These are phyloP conservation scores for Chrysemys picta DNA, from an alignment of 2,113 vertebrate species.

Conservation along the genomic window DNA sequence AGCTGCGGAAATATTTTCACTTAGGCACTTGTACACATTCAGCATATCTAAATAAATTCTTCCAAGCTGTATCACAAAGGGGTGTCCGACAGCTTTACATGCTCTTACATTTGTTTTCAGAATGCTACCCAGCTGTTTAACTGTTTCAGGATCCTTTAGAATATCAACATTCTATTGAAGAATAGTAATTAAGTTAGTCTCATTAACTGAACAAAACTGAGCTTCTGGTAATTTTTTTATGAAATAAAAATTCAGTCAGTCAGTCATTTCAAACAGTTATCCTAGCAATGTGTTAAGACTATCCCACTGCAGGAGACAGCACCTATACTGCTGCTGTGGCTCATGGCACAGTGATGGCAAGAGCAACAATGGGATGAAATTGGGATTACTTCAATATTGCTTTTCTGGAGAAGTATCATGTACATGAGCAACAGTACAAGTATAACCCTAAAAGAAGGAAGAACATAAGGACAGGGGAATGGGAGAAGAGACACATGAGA, in stretches of 20 bases:
- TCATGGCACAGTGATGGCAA: neutral
- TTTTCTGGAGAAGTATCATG: neutral
- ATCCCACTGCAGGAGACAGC: neutral
- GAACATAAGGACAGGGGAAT: neutral
- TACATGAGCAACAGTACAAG: neutral
- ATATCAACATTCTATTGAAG: slow-evolving; percentile 94
- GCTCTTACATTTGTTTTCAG: slow-evolving; percentile 98
- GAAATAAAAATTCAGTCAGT: neutral
- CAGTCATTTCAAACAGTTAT: neutral
- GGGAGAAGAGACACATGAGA: neutral
- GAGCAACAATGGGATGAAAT: neutral
- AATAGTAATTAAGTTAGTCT: neutral
- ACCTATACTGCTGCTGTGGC: neutral
- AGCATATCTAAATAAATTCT: slow-evolving; percentile 99
- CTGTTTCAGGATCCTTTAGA: slow-evolving; percentile 98
- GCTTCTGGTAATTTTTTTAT: neutral
- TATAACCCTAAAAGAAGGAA: neutral
- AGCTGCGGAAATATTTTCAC: slow-evolving; percentile 99
- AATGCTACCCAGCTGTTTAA: slow-evolving; percentile 98
- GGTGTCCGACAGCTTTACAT: slow-evolving; percentile 97
- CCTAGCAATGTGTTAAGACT: neutral
- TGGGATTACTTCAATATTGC: neutral
- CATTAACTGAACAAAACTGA: neutral
- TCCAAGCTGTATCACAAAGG: slow-evolving; percentile 98
- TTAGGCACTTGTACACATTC: slow-evolving; percentile 99